Base-by-base conservation (phyloP, 2,113 vertebrate genomes). In the Actenoides lindsayi region DNA sequence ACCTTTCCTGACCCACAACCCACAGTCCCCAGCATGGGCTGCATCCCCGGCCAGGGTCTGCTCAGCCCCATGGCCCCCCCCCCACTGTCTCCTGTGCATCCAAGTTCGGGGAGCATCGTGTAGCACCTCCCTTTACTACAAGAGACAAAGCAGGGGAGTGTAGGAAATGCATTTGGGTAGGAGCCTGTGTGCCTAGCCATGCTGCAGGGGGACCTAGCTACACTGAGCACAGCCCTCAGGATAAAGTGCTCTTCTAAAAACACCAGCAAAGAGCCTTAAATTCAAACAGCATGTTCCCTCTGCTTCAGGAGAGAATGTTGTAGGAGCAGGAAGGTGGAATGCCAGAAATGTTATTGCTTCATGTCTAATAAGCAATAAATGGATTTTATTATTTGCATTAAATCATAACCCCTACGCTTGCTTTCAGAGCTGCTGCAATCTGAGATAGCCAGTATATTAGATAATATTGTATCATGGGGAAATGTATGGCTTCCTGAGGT, bases 291-390 rank as follows among this genome's bases (percentile, higher is more conserved):
- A 39, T 33, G 25, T 35, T 77, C 23, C 30, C 31, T 39, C 51
- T 67, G 42, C 75, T 77, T 56, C 83, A 67, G 80, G 41, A 81
- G 30, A 94, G 42, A 51, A 7, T 2, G 0, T 25, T 37, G 82
- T 12, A 28, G 54, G 75, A 90, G n/a, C 11, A 46, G 56, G n/a
- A 56, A 81, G 25, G 25, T 68, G 46, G 64, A 89, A 91, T 82
- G 83, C 16, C 77, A 91, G 79, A 87, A 94, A 82, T 39, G 25
- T 83, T 89, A 85, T 57, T 85, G 65, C 74, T 83, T 73, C 39
- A 2, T 75, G 56, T 89, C 69, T 91, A 93, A 96, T 91, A 96
- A 91, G 65, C 48, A 93, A 91, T 85, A 94, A 75, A 83, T 87
- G 48, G 54, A 68, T 93, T 91, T 94, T 85, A 94, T 84, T 93